A percentile compares a stretch with the other conserved stretches of the same genome.
Conservation (phyloP, 1,140 invertebrate species). For the Choristoneura fumiferana region DNA sequence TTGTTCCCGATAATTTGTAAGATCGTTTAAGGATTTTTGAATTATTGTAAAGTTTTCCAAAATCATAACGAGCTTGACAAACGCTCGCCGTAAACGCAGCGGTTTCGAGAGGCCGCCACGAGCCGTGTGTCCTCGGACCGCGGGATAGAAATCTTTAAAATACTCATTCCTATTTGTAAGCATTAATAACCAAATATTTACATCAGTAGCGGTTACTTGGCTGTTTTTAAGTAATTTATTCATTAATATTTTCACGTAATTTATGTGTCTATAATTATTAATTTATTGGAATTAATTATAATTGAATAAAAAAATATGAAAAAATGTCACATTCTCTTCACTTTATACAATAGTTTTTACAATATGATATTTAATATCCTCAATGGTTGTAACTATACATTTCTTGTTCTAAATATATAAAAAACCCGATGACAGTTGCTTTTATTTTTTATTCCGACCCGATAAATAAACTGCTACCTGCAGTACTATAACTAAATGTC, state of each 20-base stretch:
- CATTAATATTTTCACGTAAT: constrained; percentile 75
- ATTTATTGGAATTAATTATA: constrained; percentile 76
- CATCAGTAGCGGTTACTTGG: constrained; percentile 73
- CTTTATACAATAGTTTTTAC: constrained; percentile 80
- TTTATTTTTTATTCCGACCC: constrained; percentile 37
- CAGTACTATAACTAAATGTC: too few relatives aligned
- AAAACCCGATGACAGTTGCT: constrained; percentile 56
- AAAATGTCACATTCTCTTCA: constrained; percentile 78
- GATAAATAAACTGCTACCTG: not conserved
- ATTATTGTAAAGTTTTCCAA: constrained; percentile 34
- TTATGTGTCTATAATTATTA: constrained; percentile 78
- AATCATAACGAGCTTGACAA: constrained; percentile 24
- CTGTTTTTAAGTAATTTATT: constrained; percentile 74
- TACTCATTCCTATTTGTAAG: constrained; percentile 75
- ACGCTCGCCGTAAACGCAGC: constrained; percentile 23
- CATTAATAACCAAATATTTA: constrained; percentile 75
- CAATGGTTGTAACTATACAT: constrained; percentile 80
- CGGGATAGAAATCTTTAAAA: constrained; percentile 70
- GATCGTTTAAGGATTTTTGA: constrained; percentile 44
- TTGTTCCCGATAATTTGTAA: constrained; percentile 76
- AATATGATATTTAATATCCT: constrained; percentile 80
- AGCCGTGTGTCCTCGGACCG: constrained; percentile 50
- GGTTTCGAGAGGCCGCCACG: constrained; percentile 51
- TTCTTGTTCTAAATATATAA: constrained; percentile 81
- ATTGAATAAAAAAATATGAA: constrained; percentile 68